Evolutionary conservation across 2,113 vertebrate species (phyloP), one percentile per base, ranked within the genome.

Genomic region (Tympanuchus pallidicinctus): DNA sequence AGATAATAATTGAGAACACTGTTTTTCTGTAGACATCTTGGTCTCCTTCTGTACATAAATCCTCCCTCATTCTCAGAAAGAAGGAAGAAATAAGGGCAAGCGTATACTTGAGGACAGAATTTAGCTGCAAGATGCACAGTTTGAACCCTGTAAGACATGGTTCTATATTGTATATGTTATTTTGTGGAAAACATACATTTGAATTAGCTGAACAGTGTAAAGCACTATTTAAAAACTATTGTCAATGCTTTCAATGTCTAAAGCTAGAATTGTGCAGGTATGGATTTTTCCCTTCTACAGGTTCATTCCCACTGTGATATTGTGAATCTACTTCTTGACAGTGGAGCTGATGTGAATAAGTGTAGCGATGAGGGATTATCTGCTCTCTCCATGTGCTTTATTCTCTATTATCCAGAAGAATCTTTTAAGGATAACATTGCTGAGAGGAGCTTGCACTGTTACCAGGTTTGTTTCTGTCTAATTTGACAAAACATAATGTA

Each of bases 261-360:
- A 64, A 36, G 32, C 65, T 70, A 22, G 25, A 78, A 75, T 21
- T 48, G 8, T n/a, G 24, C 32, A 38, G 9, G 18, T 61, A 10
- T n/a, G 45, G 65, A n/a, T 63, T 10, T 52, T 61, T 80, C 50
- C 60, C n/a, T 66, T 50, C 36, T 82, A 32, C 95, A 99, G 99
- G 91, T 98, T 11, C 97, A 98, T 81, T 97, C 97, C 80, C 97
- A 98, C 30, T 60, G 93, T 8, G 78, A 98, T 38, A 89, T 99
- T 32, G 94, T 99, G 93, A 97, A 94, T 66, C 96, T 98, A 52
- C 97, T 99, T 87, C 95, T 99, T 90, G 98, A 99, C 93, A 94
- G 66, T 5, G 98, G 99, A 43, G 98, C 97, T 4, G 97, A 98
- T 8, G 98, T 99, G 87, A 98, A 99, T 96, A 98, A 98, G 94